Conservation (phyloP, 2,888 invertebrate genomes). For the Agrotis clavis region DNA sequence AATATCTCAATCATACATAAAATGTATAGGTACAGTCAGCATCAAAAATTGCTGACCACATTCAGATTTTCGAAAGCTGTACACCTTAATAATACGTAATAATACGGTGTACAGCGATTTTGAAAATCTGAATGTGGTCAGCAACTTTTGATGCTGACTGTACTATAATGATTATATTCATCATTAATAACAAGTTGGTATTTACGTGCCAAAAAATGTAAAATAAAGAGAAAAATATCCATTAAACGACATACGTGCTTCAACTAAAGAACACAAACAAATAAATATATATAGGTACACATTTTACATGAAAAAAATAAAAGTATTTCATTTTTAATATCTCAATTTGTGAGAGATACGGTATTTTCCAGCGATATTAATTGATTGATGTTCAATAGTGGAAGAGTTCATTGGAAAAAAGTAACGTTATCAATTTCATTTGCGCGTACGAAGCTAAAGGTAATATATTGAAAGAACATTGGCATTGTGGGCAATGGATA, state of each 20-base stretch:
- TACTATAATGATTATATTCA: too few relatives aligned
- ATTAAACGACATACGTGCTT: not conserved
- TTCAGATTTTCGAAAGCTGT: too few relatives aligned
- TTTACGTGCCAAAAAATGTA: too few relatives aligned
- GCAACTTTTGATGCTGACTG: too few relatives aligned
- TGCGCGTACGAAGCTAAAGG: slow-evolving; percentile 22
- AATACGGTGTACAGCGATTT: too few relatives aligned
- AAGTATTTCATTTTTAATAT: slow-evolving; percentile 46
- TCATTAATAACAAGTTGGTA: too few relatives aligned
- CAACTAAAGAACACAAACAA: slow-evolving; percentile 9
- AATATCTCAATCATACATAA: too few relatives aligned
- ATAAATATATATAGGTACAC: slow-evolving; percentile 29
- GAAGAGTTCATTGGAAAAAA: slow-evolving; percentile 72
- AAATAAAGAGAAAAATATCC: not conserved
- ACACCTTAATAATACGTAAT: too few relatives aligned
- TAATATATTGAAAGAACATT: slow-evolving; percentile 29
- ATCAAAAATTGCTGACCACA: too few relatives aligned
- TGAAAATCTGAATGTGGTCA: too few relatives aligned
- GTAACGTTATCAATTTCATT: slow-evolving; percentile 73
- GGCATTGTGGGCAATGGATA: slow-evolving; percentile 40
- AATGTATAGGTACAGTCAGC: too few relatives aligned
- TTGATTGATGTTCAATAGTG: slow-evolving; percentile 78
- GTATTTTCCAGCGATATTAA: slow-evolving; percentile 74
- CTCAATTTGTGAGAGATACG: slow-evolving; percentile 59
- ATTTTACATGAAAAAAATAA: slow-evolving; percentile 22